Percentiles rank a stretch among this genome's conserved stretches.
These are phyloP conservation scores for Cercopithecus hamlyni DNA, from an alignment of 2,797 vertebrate species.

Conservation along the genomic window DNA sequence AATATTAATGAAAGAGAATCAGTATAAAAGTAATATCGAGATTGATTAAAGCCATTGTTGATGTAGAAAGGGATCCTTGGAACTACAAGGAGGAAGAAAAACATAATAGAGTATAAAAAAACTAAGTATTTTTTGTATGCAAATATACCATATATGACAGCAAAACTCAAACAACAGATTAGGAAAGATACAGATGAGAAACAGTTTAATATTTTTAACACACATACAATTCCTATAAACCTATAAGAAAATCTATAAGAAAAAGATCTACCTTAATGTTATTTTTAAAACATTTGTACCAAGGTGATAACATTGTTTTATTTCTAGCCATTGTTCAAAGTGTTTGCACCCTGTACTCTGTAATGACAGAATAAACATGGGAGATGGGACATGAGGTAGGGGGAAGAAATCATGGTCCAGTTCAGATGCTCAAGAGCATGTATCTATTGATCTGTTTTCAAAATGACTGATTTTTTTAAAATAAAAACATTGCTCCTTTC, in stretches of 20 bases:
- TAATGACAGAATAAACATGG: neutral
- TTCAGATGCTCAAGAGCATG: neutral
- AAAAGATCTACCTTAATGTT: neutral
- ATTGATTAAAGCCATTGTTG: neutral
- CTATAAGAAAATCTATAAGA: neutral
- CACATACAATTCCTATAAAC: neutral
- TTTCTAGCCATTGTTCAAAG: neutral
- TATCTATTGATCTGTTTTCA: neutral
- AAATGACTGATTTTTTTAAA: neutral
- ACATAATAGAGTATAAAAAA: neutral
- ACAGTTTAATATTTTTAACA: neutral
- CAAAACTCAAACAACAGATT: neutral
- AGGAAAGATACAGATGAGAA: neutral
- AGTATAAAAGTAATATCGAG: neutral
- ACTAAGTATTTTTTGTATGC: neutral
- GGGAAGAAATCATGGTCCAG: accelerated
- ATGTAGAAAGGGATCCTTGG: neutral
- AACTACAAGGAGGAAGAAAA: neutral
- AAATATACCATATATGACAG: neutral
- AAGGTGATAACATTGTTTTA: neutral
- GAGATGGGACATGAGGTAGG: neutral
- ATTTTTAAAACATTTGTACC: neutral
- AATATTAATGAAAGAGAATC: neutral
- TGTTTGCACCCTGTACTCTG: neutral
- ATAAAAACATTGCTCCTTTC: neutral